These are phyloP conservation scores for Epizoanthus ramosus DNA, from an alignment of 92 coral and sea anemone species.

Conservation along the genomic window DNA sequence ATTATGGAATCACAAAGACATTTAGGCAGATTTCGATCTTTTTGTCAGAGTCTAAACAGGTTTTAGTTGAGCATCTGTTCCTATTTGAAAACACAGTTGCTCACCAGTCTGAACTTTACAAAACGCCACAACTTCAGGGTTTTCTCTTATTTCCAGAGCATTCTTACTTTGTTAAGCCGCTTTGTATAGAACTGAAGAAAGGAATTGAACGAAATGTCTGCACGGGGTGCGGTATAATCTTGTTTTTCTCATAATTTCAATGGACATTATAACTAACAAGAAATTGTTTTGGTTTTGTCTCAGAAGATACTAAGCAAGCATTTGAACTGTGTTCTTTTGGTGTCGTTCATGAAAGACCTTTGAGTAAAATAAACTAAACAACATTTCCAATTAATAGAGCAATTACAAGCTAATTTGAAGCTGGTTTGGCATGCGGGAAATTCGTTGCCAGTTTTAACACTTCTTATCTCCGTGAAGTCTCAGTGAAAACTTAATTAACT, in stretches of 20 bases:
- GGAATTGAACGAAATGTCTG: constrained; percentile 8
- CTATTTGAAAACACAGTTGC: neutral
- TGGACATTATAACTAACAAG: constrained; percentile 25
- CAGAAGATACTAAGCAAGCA: constrained; percentile 6
- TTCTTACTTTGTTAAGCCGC: constrained; percentile 46
- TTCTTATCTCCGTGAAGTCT: constrained; percentile 24
- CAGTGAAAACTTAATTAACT: constrained; percentile 42
- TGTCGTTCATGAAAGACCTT: constrained; percentile 18
- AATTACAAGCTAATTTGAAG: constrained; percentile 31
- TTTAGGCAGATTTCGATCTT: constrained; percentile 32
- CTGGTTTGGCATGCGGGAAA: constrained; percentile 22
- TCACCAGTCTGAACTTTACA: neutral
- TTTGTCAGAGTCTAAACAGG: constrained; percentile 11
- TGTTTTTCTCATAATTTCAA: constrained; percentile 26
- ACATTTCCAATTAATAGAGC: constrained; percentile 23
- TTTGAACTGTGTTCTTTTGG: constrained; percentile 7
- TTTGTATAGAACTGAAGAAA: constrained; percentile 30
- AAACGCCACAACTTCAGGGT: neutral
- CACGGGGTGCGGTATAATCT: constrained; percentile 25
- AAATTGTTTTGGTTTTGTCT: constrained; percentile 32
- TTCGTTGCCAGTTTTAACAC: constrained; percentile 7
- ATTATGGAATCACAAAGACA: constrained; percentile 3
- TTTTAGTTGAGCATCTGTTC: constrained; percentile 16
- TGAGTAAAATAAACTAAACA: constrained; percentile 21
- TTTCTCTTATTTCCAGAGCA: constrained; percentile 17